Evolutionary conservation across 1,140 invertebrate genomes (phyloP).

Genomic region (Platorchestia sp.): DNA sequence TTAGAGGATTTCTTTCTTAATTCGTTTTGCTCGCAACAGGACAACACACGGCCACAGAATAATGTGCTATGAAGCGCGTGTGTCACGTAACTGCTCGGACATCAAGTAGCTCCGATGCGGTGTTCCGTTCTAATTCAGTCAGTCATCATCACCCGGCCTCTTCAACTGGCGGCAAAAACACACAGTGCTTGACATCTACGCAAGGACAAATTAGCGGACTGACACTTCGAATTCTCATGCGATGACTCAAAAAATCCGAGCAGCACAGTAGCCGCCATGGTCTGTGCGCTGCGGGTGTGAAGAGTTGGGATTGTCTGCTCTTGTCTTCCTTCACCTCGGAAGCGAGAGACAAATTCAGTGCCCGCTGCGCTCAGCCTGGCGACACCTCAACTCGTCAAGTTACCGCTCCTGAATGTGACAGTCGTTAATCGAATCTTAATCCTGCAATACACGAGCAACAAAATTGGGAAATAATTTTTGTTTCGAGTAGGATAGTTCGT

Average conservation of each 20-base stretch:
- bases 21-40: too few species aligned
- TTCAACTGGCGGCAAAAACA: too few species aligned
- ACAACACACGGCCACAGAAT: too few species aligned
- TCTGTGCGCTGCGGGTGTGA: not conserved
- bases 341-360: not conserved
- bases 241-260: not conserved
- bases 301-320: not conserved
- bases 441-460: not conserved
- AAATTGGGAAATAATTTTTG: not conserved
- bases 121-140: too few species aligned
- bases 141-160: too few species aligned
- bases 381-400: not conserved
- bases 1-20: too few species aligned
- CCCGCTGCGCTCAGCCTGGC: not conserved
- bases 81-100: too few species aligned
- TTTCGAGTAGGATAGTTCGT: not conserved
- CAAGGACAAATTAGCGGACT: too few species aligned
- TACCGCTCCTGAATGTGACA: not conserved
- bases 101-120: too few species aligned
- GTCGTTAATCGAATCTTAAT: not conserved
- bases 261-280: not conserved
- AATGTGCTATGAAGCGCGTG: too few species aligned
- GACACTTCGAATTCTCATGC: not conserved
- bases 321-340: not conserved
- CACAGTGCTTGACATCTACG: too few species aligned